Evolutionary conservation across 2,797 vertebrate genomes (phyloP).

Genomic region (Dermochelys coriacea): DNA sequence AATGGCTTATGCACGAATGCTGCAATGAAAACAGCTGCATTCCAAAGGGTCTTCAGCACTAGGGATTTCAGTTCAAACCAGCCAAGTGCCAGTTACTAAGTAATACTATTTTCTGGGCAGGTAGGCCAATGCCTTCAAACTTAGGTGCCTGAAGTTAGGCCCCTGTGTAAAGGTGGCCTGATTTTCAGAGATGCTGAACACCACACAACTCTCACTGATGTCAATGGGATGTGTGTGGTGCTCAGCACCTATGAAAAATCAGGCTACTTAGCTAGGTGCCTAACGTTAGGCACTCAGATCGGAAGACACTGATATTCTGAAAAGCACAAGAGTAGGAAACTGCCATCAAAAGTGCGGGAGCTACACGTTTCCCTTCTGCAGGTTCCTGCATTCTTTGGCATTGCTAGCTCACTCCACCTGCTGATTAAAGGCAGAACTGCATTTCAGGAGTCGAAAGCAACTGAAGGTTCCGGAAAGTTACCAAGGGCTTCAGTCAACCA

Average conservation of each 20-base stretch:
- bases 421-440: background rate
- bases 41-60: background rate
- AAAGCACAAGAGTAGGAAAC: background rate
- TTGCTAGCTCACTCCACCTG: background rate
- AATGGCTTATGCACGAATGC: background rate
- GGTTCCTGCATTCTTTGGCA: background rate
- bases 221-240: background rate
- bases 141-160: background rate
- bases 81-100: background rate
- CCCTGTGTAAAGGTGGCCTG: background rate
- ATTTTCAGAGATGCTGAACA: background rate
- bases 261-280: background rate
- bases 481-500: background rate
- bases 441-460: background rate
- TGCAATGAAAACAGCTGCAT: background rate
- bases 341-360: background rate
- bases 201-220: background rate
- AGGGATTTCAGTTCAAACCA: background rate
- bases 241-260: background rate
- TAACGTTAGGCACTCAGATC: background rate
- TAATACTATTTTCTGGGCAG: background rate
- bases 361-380: background rate
- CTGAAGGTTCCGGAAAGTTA: background rate
- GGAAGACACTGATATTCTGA: background rate
- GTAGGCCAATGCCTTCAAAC: conserved; percentile 14